Conservation (phyloP, 2,113 vertebrate genomes). For the Erythrocercus mccallii region DNA sequence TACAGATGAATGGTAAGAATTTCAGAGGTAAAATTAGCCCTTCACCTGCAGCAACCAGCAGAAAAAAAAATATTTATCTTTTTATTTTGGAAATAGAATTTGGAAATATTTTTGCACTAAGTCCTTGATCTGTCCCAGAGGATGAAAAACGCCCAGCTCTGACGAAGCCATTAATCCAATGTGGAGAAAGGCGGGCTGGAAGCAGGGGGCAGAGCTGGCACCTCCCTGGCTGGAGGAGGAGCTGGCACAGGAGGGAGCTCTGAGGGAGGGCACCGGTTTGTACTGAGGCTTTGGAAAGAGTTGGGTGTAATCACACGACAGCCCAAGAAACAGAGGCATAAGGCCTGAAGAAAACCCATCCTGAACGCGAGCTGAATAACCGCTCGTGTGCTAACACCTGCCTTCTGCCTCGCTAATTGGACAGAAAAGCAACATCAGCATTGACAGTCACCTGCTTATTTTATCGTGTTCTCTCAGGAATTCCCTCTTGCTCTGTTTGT, state of each 20-base stretch:
- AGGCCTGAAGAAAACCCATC: neutral
- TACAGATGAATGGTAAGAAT: neutral
- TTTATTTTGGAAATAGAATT: neutral
- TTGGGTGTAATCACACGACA: rapidly evolving
- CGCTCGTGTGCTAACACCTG: neutral
- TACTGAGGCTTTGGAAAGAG: neutral
- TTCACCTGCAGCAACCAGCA: neutral
- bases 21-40: neutral
- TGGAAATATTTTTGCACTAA: neutral
- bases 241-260: neutral
- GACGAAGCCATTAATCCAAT: neutral
- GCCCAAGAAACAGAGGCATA: neutral
- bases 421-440: neutral
- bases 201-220: neutral
- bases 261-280: neutral
- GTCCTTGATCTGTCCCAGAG: neutral
- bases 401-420: neutral
- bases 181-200: neutral
- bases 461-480: neutral
- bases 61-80: neutral
- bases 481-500: neutral
- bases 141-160: neutral
- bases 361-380: neutral
- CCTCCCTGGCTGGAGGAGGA: neutral
- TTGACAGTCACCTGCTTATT: neutral